Percentiles rank a stretch among this genome's conserved stretches.
Conservation (phyloP, 1,140 invertebrate genomes). For the Nasonia longicornis region DNA sequence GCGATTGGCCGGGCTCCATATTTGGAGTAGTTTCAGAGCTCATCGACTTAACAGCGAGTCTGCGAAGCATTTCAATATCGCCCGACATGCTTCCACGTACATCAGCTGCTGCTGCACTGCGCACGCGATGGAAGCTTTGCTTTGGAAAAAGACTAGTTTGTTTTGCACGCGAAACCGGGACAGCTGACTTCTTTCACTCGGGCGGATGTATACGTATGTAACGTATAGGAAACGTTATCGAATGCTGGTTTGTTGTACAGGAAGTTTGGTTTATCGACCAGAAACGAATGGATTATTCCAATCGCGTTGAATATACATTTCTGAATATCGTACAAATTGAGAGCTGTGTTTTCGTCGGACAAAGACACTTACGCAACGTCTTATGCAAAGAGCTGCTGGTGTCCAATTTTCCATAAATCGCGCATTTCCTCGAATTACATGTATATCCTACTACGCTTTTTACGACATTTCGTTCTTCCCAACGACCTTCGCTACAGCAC, state of each 20-base stretch:
- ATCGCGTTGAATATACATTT: too few species aligned
- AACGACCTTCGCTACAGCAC: not conserved
- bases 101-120: not conserved
- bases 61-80: not conserved
- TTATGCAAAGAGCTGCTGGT: not conserved
- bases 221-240: too few species aligned
- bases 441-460: not conserved
- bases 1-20: not conserved
- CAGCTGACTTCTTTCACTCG: not conserved
- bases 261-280: too few species aligned
- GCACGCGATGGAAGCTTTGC: not conserved
- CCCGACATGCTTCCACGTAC: not conserved
- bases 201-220: too few species aligned
- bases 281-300: too few species aligned
- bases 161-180: not conserved
- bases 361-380: not conserved
- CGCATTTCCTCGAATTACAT: not conserved
- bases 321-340: too few species aligned
- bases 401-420: not conserved
- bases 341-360: too few species aligned
- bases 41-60: not conserved
- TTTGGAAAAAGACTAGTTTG: not conserved
- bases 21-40: conserved; percentile 12
- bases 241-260: too few species aligned
- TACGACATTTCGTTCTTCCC: not conserved